A percentile compares a stretch with the other conserved stretches of the same genome.
Conservation (phyloP, 1,140 invertebrate genomes). For the Trypoxylus dichotomus region DNA sequence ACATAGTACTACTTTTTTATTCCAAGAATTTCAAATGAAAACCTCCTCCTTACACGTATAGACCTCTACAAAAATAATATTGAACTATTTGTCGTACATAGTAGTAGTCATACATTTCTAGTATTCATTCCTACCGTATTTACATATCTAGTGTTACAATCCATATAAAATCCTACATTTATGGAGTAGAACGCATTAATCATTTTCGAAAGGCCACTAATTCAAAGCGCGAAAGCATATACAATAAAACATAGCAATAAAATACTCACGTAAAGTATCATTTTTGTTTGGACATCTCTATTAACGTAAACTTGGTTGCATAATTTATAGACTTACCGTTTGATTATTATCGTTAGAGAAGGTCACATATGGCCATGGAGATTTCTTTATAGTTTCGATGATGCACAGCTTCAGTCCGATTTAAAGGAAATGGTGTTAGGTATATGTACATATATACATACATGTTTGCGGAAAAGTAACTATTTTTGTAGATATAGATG, state of each 20-base stretch:
- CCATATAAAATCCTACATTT: conserved; percentile 10
- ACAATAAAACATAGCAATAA: background rate
- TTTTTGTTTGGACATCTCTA: conserved; percentile 12
- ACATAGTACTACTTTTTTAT: no score
- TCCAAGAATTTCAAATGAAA: background rate
- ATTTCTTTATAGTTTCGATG: background rate
- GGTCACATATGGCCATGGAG: background rate
- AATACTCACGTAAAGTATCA: conserved; percentile 6
- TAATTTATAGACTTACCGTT: background rate
- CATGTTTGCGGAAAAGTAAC: no score
- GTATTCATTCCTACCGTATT: no score
- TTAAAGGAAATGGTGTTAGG: no score
- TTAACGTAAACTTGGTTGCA: conserved; percentile 13
- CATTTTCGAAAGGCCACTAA: background rate
- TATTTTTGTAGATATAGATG: no score
- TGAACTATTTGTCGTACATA: background rate
- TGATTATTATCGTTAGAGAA: conserved; percentile 1
- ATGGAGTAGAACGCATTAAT: background rate
- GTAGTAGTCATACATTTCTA: background rate
- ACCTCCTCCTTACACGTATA: background rate
- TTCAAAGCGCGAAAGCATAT: background rate
- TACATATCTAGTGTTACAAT: background rate
- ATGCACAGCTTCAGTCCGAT: background rate
- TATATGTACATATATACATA: no score
- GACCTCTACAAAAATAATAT: background rate